Conservation (phyloP, 2,797 vertebrate species). For the Gastrophryne carolinensis region DNA sequence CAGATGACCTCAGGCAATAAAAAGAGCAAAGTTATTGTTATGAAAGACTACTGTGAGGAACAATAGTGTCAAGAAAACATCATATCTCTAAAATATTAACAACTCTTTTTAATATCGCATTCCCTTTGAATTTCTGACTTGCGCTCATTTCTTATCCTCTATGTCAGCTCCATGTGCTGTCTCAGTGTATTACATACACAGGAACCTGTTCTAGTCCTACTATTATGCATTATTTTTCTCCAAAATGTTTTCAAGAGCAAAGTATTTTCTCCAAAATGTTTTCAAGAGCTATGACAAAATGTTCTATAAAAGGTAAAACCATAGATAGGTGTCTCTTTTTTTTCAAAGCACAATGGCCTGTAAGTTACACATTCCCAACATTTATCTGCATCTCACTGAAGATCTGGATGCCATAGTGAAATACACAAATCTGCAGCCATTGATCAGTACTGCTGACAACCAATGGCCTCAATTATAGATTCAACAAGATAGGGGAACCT, state of each 20-base stretch:
- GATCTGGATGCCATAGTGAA: constrained; percentile 3
- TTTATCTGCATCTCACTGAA: constrained; percentile 7
- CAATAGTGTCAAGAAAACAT: too few species aligned
- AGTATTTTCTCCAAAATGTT: not conserved
- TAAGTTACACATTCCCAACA: not conserved
- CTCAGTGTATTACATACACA: not conserved
- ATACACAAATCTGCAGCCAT: constrained; percentile 17
- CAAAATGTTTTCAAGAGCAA: not conserved
- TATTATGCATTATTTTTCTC: not conserved
- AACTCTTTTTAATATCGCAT: not conserved
- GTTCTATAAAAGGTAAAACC: not conserved
- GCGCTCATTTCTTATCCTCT: not conserved
- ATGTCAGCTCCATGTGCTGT: not conserved
- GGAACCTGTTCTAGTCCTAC: not conserved
- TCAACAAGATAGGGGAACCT: constrained; percentile 46
- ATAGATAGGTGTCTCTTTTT: not conserved
- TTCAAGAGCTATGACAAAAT: not conserved
- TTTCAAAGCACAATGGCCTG: not conserved
- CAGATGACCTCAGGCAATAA: too few species aligned
- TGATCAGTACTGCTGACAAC: constrained; percentile 45
- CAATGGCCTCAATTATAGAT: constrained; percentile 50
- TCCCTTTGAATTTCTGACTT: not conserved
- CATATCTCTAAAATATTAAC: too few species aligned
- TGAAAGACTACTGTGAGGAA: too few species aligned
- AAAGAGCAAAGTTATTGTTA: too few species aligned